Evolutionary conservation across 2,113 vertebrate species (phyloP).

Genomic region (Vicugna pacos): DNA sequence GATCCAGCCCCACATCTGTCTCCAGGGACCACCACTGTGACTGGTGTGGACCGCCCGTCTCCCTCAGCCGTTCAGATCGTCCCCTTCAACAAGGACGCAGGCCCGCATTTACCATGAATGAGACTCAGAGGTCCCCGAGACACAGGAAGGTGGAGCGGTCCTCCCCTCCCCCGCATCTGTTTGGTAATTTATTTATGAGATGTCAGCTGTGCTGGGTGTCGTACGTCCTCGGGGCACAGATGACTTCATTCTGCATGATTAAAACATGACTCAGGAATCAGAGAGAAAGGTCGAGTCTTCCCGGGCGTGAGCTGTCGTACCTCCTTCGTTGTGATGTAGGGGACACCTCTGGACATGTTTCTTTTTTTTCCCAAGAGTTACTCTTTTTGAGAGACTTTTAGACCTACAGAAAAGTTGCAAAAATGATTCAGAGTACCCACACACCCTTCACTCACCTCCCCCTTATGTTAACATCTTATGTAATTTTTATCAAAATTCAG

Average conservation of each 20-base stretch:
- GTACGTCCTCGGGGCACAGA: not conserved
- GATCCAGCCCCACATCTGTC: rapidly evolving
- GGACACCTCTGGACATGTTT: not conserved
- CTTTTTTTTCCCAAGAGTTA: not conserved
- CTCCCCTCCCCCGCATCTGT: rapidly evolving
- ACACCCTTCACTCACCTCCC: not conserved
- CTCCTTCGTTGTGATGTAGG: not conserved
- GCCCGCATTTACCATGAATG: not conserved
- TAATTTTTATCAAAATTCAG: not conserved
- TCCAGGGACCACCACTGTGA: not conserved
- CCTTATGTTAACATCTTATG: rapidly evolving
- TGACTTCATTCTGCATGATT: not conserved
- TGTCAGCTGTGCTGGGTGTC: not conserved
- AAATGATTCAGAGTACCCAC: not conserved
- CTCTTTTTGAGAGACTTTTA: not conserved
- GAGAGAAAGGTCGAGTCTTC: not conserved
- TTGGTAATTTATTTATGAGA: slow-evolving; percentile 56
- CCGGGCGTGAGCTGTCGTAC: not conserved
- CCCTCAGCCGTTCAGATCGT: rapidly evolving
- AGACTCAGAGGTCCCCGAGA: not conserved
- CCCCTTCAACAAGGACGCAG: not conserved
- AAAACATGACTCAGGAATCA: not conserved
- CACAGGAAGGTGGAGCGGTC: rapidly evolving
- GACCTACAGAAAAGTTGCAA: not conserved
- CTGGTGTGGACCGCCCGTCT: not conserved